Evolutionary conservation across 1,140 invertebrate species (phyloP), one percentile per base, ranked within the genome.

Genomic region (Pogonomyrmex barbatus): DNA sequence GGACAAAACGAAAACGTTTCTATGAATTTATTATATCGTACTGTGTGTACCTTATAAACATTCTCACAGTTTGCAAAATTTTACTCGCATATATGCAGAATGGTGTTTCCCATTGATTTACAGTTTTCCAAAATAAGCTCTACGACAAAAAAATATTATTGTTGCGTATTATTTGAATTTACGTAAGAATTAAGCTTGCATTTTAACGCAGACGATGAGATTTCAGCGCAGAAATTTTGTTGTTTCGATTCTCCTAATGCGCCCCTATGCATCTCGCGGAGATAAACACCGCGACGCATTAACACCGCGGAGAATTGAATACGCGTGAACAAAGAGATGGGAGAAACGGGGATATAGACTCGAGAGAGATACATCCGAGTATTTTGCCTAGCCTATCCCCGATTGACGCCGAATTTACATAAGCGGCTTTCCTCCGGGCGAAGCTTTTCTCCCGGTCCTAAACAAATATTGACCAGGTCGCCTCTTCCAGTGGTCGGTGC

Each of bases 381-480:
- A 81, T 78, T 85, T 85, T 85, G 70, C 76, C 75, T 77, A 73
- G 62, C 75, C 79, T 85, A 90, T 84, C 77, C 77, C 73, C 47
- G 63, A 78, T 0, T 78, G 56, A 75, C 60, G 89, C 73, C 89
- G 91, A 92, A 92, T 92, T 92, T 92, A 88, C 91, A 92, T 92
- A 92, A 92, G 91, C 91, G 83, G 91, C 90, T 89, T 92, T 90
- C 67, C 87, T 68, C 75, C 30, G 42, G 62, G 82, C 54, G 58
- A 75, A 78, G 77, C 87, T 92, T 92, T 92, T 90, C 89, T 86
- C 70, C 45, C 63, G 62, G 83, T 90, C 90, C 91, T 92, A 92
- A 92, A 89, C 85, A 92, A 92, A 92, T 92, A 92, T 92, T 92
- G 85, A 89, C 85, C 83, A 65, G 87, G 70, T 87, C 87, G 76